Evolutionary conservation across 2,888 invertebrate species (phyloP).

Genomic region (Dynastes grantii): DNA sequence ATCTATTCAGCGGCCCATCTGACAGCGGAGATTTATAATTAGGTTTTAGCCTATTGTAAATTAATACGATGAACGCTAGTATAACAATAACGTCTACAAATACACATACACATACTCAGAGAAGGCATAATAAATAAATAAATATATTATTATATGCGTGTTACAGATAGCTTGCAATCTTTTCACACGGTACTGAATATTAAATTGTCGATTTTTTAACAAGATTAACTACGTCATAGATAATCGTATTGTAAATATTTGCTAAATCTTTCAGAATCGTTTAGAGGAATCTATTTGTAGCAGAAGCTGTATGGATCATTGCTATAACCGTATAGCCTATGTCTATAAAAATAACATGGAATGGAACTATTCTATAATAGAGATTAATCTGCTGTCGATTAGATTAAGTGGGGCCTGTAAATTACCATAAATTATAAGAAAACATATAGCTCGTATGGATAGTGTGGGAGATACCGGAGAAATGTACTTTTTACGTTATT

Average conservation of each 20-base stretch:
- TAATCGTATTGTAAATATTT: background rate
- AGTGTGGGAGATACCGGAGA: too few relatives aligned
- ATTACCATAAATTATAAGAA: too few relatives aligned
- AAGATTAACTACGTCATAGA: background rate
- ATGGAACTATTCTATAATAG: background rate
- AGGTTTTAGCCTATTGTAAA: constrained; percentile 7
- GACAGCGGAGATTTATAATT: constrained; percentile 27
- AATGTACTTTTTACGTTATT: too few relatives aligned
- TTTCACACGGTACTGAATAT: background rate
- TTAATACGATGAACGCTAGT: constrained; percentile 2
- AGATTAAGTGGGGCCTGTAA: background rate
- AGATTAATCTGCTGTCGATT: background rate
- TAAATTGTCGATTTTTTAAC: background rate
- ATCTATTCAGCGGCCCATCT: background rate
- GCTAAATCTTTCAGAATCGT: background rate
- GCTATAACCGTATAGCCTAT: too few relatives aligned
- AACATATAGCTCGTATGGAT: too few relatives aligned
- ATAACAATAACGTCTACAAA: background rate
- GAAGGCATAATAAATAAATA: constrained; percentile 2
- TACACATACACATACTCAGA: background rate
- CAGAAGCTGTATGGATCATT: background rate
- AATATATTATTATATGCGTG: background rate
- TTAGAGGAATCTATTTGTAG: background rate
- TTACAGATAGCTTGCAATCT: background rate
- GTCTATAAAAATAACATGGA: too few relatives aligned